phyloP scores from a whole-genome alignment of 1,140 invertebrate species.

The Apis laboriosa region DNA sequence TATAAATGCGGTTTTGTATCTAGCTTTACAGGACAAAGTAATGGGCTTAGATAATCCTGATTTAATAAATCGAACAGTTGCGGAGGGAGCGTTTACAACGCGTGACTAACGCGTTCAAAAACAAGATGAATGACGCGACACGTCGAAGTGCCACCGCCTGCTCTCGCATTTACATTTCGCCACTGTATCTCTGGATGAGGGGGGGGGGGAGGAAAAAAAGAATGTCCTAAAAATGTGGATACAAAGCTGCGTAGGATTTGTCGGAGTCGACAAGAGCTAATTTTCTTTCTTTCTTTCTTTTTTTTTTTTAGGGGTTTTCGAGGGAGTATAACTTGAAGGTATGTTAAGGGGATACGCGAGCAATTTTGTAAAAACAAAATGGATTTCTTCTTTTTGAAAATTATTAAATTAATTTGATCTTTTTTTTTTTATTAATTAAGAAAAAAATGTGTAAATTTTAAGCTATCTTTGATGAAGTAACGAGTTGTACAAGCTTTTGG shows the following conservation, averaged over 20 bases:
- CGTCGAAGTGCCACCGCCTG: slow-evolving; percentile 1
- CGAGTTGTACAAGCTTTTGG: no score
- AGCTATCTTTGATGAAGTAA: no score
- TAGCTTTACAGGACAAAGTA: slow-evolving; percentile 77
- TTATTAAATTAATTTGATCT: no score
- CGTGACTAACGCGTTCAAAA: slow-evolving; percentile 79
- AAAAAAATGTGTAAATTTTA: no score
- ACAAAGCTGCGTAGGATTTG: slow-evolving; percentile 32
- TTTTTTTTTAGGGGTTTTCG: not conserved
- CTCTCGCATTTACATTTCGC: slow-evolving; percentile 64
- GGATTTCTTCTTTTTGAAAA: no score
- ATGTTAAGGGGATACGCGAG: no score
- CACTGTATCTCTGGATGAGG: slow-evolving; percentile 44
- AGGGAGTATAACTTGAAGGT: not conserved
- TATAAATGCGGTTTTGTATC: slow-evolving; percentile 78
- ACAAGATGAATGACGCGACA: slow-evolving; percentile 63
- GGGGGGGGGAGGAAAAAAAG: not conserved
- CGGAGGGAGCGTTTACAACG: slow-evolving; percentile 71
- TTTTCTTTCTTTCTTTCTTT: not conserved
- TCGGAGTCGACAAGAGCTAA: not conserved
- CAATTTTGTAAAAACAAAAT: no score
- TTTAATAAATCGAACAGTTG: slow-evolving; percentile 82
- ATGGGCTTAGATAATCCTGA: slow-evolving; percentile 81
- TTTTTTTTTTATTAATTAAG: no score
- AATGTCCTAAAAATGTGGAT: slow-evolving; percentile 28